These are phyloP conservation scores for Phocoena phocoena DNA, from an alignment of 2,113 vertebrate species.

Conservation along the genomic window DNA sequence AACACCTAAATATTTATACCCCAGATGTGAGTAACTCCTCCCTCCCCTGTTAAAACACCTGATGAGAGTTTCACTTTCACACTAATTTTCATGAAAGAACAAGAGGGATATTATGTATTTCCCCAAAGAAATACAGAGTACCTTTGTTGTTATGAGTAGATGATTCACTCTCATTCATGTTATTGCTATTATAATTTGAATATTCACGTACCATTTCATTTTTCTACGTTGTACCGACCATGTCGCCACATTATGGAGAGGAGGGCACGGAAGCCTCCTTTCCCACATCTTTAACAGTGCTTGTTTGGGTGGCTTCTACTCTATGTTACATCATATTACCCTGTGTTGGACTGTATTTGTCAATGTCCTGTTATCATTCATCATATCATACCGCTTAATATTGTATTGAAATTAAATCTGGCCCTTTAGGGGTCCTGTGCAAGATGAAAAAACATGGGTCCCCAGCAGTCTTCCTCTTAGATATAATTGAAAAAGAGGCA, in stretches of 20 bases:
- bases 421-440: constrained; percentile 77
- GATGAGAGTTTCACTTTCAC: neutral
- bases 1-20: constrained; percentile 25
- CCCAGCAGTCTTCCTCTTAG: constrained; percentile 84
- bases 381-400: constrained; percentile 79
- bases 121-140: neutral
- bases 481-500: constrained; percentile 86
- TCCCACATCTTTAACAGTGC: neutral
- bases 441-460: constrained; percentile 74
- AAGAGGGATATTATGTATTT: neutral
- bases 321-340: constrained; percentile 49
- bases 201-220: neutral
- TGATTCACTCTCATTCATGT: neutral
- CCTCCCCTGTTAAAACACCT: neutral
- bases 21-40: neutral
- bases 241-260: neutral
- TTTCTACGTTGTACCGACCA: neutral
- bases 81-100: neutral
- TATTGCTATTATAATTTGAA: neutral
- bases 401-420: constrained; percentile 82
- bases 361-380: constrained; percentile 79
- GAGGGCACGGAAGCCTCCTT: neutral
- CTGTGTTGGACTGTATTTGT: constrained; percentile 69
- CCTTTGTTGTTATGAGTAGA: neutral
- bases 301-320: constrained; percentile 35